Evolutionary conservation across 2,888 invertebrate genomes (phyloP), one percentile per base, ranked within the genome.

Genomic region (Lutraria lutraria): DNA sequence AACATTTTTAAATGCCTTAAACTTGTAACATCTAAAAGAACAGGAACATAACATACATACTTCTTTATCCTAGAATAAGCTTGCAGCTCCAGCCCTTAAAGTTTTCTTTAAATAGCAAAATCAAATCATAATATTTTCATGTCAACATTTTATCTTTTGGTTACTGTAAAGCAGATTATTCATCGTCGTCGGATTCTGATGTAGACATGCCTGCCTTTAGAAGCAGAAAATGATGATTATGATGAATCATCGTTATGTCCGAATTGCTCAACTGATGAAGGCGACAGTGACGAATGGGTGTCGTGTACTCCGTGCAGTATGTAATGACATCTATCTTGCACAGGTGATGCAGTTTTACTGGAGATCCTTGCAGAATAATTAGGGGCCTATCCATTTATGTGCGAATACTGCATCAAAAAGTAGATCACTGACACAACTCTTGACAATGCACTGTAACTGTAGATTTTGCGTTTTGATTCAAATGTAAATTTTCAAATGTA

Each of bases 281-380:
- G 80, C 12, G 43, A 80, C 3, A 16, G 21, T 43, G 43, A 80
- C 1, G 43, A 80, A 43, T 80, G 80, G 80, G 21, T 80, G 21
- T 6, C 6, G 1, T 80, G 80, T 16, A 80, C 80, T 16, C 4
- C 4, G 4, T 80, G 43, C 43, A 31, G 34, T 34, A 31, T 31
- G 43, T 2, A 43, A 13, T 80, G 80, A 43, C 80, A 80, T 29
- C 31, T 80, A 34, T 80, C 80, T 80, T 80, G 80, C n/a, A 80
- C 80, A 21, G 80, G 80, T 6, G 80, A 80, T 34, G 80, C 43
- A 31, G 43, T 80, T 15, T 29, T 43, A 21, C 21, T 21, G 21
- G 43, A 80, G 43, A 80, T 80, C 43, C 19, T 43, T 15, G 6
- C 43, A 21, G 43, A 80, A 19, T 43, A 80, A 34, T 4, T 80